A percentile compares a stretch with the other conserved stretches of the same genome.
Evolutionary conservation across 2,113 vertebrate species (phyloP).

Genomic region (Plestiodon gilberti): DNA sequence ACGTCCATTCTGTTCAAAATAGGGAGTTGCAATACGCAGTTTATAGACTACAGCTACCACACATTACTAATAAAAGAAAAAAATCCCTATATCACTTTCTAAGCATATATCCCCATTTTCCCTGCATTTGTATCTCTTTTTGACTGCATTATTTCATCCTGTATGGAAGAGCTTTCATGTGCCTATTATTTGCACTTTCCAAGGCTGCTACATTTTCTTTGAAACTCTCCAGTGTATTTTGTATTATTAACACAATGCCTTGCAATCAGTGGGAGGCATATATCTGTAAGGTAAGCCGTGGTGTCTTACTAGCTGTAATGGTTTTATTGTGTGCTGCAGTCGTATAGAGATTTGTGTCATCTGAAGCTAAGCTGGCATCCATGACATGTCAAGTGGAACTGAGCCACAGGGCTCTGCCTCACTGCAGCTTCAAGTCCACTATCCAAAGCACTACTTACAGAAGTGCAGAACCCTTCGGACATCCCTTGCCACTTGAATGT

Average conservation of each 20-base stretch:
- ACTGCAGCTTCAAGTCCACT: not conserved
- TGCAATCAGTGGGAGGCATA: constrained; percentile 26
- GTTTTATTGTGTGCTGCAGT: constrained; percentile 15
- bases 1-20: not conserved
- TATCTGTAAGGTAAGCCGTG: constrained; percentile 28
- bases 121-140: constrained; percentile 23
- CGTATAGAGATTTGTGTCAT: not conserved
- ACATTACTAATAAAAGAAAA: not conserved
- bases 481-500: not conserved
- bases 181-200: constrained; percentile 28
- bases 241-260: constrained; percentile 38
- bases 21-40: not conserved
- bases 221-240: constrained; percentile 34
- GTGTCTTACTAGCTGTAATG: constrained; percentile 12
- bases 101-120: not conserved
- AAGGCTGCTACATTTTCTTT: constrained; percentile 27
- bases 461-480: not conserved
- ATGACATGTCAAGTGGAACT: not conserved
- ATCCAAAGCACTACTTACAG: not conserved
- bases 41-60: not conserved
- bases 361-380: not conserved
- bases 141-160: constrained; percentile 26
- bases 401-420: not conserved
- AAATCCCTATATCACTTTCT: not conserved
- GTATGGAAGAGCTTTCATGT: constrained; percentile 36